Conservation (phyloP, 2,797 vertebrate genomes). For the Pitangus sulphuratus region DNA sequence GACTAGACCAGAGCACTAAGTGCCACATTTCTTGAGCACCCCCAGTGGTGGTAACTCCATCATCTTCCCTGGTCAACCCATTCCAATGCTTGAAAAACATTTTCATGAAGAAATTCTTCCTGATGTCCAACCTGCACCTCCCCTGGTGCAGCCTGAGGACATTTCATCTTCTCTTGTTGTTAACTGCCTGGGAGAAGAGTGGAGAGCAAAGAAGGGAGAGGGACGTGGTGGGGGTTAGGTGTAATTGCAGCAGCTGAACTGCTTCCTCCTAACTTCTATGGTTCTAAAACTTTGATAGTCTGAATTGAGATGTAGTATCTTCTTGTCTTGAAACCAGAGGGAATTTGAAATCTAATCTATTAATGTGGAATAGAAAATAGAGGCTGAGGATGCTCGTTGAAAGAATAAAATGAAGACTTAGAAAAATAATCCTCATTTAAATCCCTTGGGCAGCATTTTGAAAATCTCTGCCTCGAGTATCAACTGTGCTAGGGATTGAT, state of each 20-base stretch:
- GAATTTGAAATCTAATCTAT: conserved; percentile 3
- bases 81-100: background rate
- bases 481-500: background rate
- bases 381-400: background rate
- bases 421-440: conserved; percentile 53
- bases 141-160: background rate
- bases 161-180: background rate
- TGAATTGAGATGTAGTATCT: background rate
- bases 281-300: background rate
- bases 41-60: no score
- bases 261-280: background rate
- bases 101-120: background rate
- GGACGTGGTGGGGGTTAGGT: accelerated
- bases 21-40: background rate
- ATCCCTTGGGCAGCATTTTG: background rate
- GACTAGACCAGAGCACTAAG: no score
- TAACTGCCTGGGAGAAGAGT: background rate
- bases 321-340: background rate
- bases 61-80: background rate
- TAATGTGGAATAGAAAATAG: conserved; percentile 14
- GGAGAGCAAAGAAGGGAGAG: background rate
- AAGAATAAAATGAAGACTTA: conserved; percentile 28
- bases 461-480: conserved; percentile 20
- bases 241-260: background rate
- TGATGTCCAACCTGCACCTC: background rate